Evolutionary conservation across 2,797 vertebrate species (phyloP).

Genomic region (Pseudocheirus occidentalis): DNA sequence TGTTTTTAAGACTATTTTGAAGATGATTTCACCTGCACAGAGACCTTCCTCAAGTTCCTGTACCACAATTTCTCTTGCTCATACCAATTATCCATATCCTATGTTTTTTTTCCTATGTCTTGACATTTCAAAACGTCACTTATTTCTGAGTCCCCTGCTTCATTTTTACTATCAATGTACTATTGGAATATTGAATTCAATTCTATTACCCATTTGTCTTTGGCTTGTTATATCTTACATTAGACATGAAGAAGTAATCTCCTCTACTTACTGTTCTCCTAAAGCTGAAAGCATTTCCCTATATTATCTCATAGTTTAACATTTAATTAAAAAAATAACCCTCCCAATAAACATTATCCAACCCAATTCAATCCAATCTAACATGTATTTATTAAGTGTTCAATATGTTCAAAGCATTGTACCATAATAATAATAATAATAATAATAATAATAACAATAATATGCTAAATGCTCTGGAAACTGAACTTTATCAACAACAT

Average conservation of each 20-base stretch:
- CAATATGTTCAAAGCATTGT: background rate
- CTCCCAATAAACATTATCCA: background rate
- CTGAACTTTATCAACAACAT: background rate
- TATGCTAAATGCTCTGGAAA: background rate
- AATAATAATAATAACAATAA: too few species aligned
- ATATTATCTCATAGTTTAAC: background rate
- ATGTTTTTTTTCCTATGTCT: background rate
- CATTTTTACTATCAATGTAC: slow-evolving; percentile 1
- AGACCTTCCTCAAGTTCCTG: background rate
- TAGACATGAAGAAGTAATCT: background rate
- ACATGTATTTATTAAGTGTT: background rate
- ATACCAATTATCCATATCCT: background rate
- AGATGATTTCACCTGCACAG: background rate
- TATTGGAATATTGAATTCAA: background rate
- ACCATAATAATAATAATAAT: background rate
- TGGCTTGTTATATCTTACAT: slow-evolving; percentile 39
- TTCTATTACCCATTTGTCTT: slow-evolving; percentile 5
- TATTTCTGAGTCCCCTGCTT: background rate
- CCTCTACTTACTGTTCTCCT: slow-evolving; percentile 3
- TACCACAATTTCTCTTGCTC: background rate
- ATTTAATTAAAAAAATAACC: background rate
- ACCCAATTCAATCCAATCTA: background rate
- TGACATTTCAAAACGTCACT: slow-evolving; percentile 17
- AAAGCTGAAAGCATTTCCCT: slow-evolving; percentile 27
- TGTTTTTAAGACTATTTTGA: background rate